Conservation (phyloP, 2,797 vertebrate genomes). For the Falco cherrug region DNA sequence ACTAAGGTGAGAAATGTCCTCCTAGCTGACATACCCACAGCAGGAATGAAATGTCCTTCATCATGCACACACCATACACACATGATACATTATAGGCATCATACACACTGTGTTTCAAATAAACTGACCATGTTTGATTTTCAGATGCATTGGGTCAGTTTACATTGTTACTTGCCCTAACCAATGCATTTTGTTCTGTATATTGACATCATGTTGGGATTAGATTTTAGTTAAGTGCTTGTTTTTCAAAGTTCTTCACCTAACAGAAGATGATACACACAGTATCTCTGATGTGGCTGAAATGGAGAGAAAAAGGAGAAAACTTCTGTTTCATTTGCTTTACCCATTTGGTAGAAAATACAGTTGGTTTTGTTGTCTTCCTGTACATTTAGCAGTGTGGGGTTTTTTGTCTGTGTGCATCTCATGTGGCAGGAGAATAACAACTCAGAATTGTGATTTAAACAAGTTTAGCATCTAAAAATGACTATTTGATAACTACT, state of each 20-base stretch:
- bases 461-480: background rate
- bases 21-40: background rate
- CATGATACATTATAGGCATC: background rate
- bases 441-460: background rate
- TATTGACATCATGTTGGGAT: background rate
- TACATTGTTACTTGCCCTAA: background rate
- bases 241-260: background rate
- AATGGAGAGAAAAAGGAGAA: background rate
- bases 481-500: background rate
- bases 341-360: background rate
- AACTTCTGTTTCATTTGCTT: background rate
- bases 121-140: background rate
- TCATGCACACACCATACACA: background rate
- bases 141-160: background rate
- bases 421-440: background rate
- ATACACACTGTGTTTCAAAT: background rate
- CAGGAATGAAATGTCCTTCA: background rate
- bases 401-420: background rate
- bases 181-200: background rate
- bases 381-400: background rate
- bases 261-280: background rate
- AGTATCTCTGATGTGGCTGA: background rate
- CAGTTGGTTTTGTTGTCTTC: background rate
- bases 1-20: background rate
- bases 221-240: background rate